Base-by-base conservation (phyloP, 2,888 invertebrate genomes). In the Copidosoma aretas region DNA sequence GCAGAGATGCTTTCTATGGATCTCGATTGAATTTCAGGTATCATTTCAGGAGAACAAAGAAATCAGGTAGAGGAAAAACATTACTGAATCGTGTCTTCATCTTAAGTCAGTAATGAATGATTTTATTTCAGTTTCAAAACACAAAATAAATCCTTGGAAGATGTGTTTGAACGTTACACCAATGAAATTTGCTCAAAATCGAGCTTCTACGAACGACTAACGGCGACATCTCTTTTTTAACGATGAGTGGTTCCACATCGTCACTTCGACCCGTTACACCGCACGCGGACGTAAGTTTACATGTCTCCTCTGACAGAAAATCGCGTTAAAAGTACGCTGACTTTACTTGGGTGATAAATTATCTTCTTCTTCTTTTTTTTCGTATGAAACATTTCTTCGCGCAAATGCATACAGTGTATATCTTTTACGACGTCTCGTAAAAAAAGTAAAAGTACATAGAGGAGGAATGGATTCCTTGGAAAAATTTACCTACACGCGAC, bases 281-380 rank as follows among this genome's bases (percentile, higher is more conserved):
- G 32, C 22, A 12, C 17, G 25, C 60, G 17, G 32, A 32, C 24
- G 53, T 12, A 3, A 46, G 14, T 52, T 21, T 39, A 39, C 4
- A 41, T 46, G 52, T 70, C 3, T 8, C 66, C 59, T 60, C 58
- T 51, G 58, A 57, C 49, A 77, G 74, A 41, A 71, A 76, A 80
- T 79, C 77, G 65, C 77, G 76, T 79, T 77, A 78, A 74, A 61
- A 62, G 62, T 71, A 73, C 62, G 75, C 64, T 69, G 74, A 75
- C 75, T 68, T 69, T 65, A 67, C 60, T n/a, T n/a, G 60, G 59
- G 62, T 41, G 63, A 68, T 71, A 68, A 68, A 71, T 71, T 71
- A 66, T 68, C 71, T 73, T 68, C 58, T 64, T 66, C 46, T 51
- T 58, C 59, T 41, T 61, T 41, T 59, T 58, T 64, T 64, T 66